Conservation (phyloP, 2,888 invertebrate genomes). For the Synergus itoensis region DNA sequence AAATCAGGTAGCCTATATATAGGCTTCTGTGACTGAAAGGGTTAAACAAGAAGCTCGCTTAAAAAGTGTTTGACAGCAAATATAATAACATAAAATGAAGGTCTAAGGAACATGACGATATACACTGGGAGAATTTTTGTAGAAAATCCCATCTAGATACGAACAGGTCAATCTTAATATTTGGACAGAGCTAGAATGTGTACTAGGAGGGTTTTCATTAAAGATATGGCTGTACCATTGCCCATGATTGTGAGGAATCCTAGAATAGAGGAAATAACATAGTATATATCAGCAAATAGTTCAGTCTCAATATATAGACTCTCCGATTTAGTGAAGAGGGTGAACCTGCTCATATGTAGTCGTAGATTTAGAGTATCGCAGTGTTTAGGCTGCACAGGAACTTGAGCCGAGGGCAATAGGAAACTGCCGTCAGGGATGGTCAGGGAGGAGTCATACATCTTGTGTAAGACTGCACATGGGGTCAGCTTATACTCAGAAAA, state of each 20-base stretch:
- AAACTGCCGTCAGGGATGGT: constrained; percentile 1
- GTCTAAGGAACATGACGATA: background rate
- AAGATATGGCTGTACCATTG: background rate
- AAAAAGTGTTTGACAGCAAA: background rate
- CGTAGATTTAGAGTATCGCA: constrained; percentile 9
- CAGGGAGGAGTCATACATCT: background rate
- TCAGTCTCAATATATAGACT: constrained; percentile 7
- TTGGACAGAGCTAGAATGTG: constrained; percentile 1
- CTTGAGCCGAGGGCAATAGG: constrained; percentile 24
- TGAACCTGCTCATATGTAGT: background rate
- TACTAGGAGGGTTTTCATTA: constrained; percentile 25
- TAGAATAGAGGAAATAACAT: constrained; percentile 16
- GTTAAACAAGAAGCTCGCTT: too few species aligned
- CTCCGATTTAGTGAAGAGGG: background rate
- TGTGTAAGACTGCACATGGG: background rate
- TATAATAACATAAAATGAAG: background rate
- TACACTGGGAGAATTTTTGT: background rate
- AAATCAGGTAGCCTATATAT: too few species aligned
- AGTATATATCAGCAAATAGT: background rate
- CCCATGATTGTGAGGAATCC: background rate
- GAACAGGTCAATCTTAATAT: constrained; percentile 18
- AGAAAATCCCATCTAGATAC: background rate
- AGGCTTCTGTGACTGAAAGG: too few species aligned
- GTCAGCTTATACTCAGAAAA: constrained; percentile 29
- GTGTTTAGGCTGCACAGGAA: constrained; percentile 19